A percentile compares a stretch with the other conserved stretches of the same genome.
Evolutionary conservation across 2,113 vertebrate species (phyloP).

Genomic region (Nothoprocta perdicaria): DNA sequence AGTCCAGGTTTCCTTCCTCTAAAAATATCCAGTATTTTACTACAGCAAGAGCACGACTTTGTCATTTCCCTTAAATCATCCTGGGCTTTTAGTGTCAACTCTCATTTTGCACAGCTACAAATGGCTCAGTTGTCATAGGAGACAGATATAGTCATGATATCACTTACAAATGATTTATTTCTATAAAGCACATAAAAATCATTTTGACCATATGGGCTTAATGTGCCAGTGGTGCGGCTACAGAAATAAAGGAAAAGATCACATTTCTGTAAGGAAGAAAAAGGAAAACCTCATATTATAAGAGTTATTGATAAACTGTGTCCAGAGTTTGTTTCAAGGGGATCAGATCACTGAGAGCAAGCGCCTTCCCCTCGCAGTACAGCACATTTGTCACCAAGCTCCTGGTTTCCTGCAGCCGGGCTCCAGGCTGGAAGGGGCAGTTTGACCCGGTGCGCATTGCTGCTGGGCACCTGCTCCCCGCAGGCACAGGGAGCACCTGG

Average conservation of each 20-base stretch:
- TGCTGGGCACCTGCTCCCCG: constrained; percentile 39
- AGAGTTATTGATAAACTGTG: constrained; percentile 24
- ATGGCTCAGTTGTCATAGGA: constrained; percentile 59
- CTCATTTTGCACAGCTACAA: constrained; percentile 43
- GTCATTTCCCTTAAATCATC: constrained; percentile 58
- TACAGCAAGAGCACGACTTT: not conserved
- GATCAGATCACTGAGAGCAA: not conserved
- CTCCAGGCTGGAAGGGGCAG: constrained; percentile 45
- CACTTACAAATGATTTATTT: constrained; percentile 61
- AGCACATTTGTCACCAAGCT: constrained; percentile 21
- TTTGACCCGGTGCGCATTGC: constrained; percentile 59
- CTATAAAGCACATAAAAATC: constrained; percentile 12
- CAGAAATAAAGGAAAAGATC: constrained; percentile 21
- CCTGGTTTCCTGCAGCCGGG: constrained; percentile 40
- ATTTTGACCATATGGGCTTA: constrained; percentile 11
- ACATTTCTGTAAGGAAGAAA: constrained; percentile 32
- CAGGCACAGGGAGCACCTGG: constrained; percentile 1
- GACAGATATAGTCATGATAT: constrained; percentile 37
- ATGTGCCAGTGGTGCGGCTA: not conserved
- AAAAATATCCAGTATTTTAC: not conserved
- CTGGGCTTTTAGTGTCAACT: constrained; percentile 61
- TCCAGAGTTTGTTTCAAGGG: not conserved
- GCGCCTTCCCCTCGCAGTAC: not conserved
- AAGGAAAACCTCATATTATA: not conserved
- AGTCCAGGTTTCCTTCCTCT: not conserved